Conservation (phyloP, 2,113 vertebrate genomes). For the Oryctolagus cuniculus region DNA sequence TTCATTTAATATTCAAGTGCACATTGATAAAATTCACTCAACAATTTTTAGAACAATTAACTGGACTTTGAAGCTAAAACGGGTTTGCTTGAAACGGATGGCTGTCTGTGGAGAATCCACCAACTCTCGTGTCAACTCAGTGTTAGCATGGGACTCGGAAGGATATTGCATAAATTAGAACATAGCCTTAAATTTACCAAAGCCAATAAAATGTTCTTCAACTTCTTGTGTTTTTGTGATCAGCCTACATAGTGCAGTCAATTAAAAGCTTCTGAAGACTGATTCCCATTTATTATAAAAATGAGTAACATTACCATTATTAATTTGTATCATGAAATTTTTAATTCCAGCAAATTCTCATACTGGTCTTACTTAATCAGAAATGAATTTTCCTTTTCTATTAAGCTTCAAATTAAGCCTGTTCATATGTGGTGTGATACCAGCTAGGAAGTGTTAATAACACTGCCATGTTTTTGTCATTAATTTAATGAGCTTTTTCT, state of each 20-base stretch:
- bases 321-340: not conserved
- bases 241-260: not conserved
- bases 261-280: not conserved
- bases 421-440: not conserved
- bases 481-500: slow-evolving; percentile 33
- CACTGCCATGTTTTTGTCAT: not conserved
- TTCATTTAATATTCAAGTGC: slow-evolving; percentile 25
- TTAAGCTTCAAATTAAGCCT: slow-evolving; percentile 10
- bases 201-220: not conserved
- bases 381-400: not conserved
- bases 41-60: slow-evolving; percentile 2
- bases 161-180: not conserved
- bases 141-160: not conserved
- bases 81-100: not conserved
- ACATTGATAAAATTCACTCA: not conserved
- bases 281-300: not conserved
- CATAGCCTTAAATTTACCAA: not conserved
- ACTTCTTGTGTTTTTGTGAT: not conserved
- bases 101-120: not conserved
- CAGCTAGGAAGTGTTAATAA: not conserved
- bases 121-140: not conserved
- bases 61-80: not conserved
- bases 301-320: not conserved
- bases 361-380: not conserved
- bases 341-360: not conserved